These are phyloP conservation scores for Synodontis membranacea DNA, from an alignment of 2,113 vertebrate species.

Conservation along the genomic window DNA sequence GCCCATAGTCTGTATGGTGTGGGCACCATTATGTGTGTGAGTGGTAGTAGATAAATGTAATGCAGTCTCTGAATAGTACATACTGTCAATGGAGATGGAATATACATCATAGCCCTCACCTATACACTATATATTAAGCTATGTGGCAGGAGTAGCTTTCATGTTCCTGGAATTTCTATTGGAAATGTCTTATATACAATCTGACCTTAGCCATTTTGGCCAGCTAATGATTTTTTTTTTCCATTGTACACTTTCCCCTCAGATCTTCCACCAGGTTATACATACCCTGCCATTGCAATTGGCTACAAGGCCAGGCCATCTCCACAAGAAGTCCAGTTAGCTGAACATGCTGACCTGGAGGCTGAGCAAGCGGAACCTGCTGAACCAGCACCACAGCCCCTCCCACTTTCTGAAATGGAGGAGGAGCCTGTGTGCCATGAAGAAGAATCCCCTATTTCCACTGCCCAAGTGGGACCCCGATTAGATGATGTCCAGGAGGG, in stretches of 20 bases:
- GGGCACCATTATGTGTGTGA: conserved; percentile 52
- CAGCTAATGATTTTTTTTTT: not conserved
- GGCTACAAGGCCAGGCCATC: conserved; percentile 80
- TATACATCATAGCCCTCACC: conserved; percentile 45
- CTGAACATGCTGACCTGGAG: conserved; percentile 80
- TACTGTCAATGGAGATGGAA: conserved; percentile 44
- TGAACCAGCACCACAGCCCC: conserved; percentile 53
- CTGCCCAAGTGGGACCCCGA: conserved; percentile 51
- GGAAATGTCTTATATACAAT: not conserved
- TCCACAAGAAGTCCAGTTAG: conserved; percentile 72
- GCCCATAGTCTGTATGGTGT: conserved; percentile 52
- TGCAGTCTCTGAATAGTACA: conserved; percentile 43
- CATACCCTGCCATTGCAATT: conserved; percentile 74
- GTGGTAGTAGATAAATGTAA: conserved; percentile 54
- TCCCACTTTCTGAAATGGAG: conserved; percentile 55
- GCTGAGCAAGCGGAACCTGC: conserved; percentile 75
- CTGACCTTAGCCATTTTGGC: not conserved
- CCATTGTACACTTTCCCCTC: not conserved
- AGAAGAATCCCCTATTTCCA: conserved; percentile 32
- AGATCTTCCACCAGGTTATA: conserved; percentile 86
- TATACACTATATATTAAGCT: conserved; percentile 34
- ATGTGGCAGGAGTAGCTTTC: conserved; percentile 15
- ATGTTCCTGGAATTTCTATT: conserved; percentile 20
- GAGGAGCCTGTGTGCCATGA: conserved; percentile 44
- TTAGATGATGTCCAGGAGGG: conserved; percentile 49